Conservation (phyloP, 2,888 invertebrate genomes). For the Scaptomyza reducta region DNA sequence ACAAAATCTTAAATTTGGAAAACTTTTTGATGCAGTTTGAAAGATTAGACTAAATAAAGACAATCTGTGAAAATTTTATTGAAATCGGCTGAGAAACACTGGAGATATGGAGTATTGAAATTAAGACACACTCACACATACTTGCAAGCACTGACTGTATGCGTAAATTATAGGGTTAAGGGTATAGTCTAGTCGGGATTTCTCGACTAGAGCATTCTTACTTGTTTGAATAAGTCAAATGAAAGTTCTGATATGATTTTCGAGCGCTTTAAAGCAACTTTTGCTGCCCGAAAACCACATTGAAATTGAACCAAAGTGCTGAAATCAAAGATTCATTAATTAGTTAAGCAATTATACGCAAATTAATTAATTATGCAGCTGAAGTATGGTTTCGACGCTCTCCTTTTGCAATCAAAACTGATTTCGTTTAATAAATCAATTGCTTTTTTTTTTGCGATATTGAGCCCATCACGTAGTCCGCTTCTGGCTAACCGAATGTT, state of each 20-base stretch:
- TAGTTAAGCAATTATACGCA: neutral
- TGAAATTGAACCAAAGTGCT: constrained; percentile 11
- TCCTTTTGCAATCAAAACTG: neutral
- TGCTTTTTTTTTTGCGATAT: neutral
- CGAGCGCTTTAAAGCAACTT: neutral
- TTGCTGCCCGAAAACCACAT: constrained; percentile 3
- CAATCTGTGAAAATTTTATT: too few species aligned
- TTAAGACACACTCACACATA: too few species aligned
- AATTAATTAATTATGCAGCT: neutral
- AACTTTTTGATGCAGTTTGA: too few species aligned
- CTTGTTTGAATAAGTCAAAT: constrained; percentile 47
- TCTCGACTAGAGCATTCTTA: too few species aligned
- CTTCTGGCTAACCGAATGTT: constrained; percentile 50
- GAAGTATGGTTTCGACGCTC: neutral
- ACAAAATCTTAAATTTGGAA: too few species aligned
- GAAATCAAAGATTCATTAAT: neutral
- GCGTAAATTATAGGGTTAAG: too few species aligned
- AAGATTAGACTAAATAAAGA: too few species aligned
- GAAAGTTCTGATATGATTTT: constrained; percentile 37
- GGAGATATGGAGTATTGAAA: too few species aligned
- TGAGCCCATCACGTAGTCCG: constrained; percentile 43
- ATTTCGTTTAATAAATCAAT: constrained; percentile 9
- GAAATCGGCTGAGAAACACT: too few species aligned
- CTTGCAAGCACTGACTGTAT: too few species aligned
- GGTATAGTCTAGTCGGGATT: too few species aligned